Evolutionary conservation across 2,797 vertebrate species (phyloP), one percentile per base, ranked within the genome.

Genomic region (Gallirallus australis): DNA sequence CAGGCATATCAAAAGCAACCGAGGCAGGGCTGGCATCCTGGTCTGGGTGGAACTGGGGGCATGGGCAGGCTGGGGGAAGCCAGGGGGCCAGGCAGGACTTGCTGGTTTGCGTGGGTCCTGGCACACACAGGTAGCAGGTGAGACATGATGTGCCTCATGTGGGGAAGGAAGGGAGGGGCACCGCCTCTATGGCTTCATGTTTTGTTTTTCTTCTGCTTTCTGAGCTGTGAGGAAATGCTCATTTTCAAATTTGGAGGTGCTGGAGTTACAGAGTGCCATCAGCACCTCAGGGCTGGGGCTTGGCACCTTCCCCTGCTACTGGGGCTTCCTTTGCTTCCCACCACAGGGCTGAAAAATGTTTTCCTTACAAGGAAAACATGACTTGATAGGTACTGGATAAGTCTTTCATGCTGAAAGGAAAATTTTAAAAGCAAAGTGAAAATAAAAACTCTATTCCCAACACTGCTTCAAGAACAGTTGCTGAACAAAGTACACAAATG

Each of bases 261-360:
- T 68, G 47, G 33, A 66, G 19, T 75, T 73, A 77, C n/a, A 7
- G 15, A 39, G 33, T 37, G 37, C 37, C 70, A n/a, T 5, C 17
- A 80, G 42, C 24, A 54, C n/a, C 13, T 45, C 4, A 1, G 5
- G 8, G 1, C 21, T 52, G 12, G 11, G 24, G 21, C 33, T 69
- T 0, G 0, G 33, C 48, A 72, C 11, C 10, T 31, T 40, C 9
- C 11, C 31, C 2, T 21, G 24, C 14, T 2, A 2, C 27, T 0
- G 0, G 16, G 9, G 9, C n/a, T 56, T 1, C 45, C 89, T 90
- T 33, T 86, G 39, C 75, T 68, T 75, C 50, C 47, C 50, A 31
- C 37, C 8, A 37, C 45, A 68, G 13, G 27, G 18, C 52, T 77
- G 35, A 37, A 77, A 76, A 73, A 45, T 37, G 12, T 71, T 70